Evolutionary conservation across 2,113 vertebrate species (phyloP), one percentile per base, ranked within the genome.

Genomic region (Thalassarche chlororhynchos): DNA sequence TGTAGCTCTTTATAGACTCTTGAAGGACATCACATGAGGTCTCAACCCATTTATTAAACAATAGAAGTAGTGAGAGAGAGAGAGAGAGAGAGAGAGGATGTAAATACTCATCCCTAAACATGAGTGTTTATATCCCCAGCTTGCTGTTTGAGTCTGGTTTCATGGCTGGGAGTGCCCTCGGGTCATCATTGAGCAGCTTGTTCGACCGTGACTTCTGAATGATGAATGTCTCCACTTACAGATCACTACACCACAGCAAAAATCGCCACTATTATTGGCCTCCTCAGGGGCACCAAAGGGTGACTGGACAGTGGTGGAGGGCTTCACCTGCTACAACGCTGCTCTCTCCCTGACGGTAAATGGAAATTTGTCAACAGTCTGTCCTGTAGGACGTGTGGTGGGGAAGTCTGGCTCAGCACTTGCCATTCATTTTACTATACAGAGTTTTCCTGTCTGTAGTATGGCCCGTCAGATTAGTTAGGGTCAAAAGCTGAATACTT

Each of bases 401-500:
- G 31, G 42, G 78, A 82, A 93, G 55, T 82, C 36, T 57, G 61
- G 57, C 64, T 90, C 57, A 55, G 47, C 47, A 11, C 36, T 88
- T 80, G 40, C 62, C 0, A 0, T 54, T 92, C 44, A 65, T 89
- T 29, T 72, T 36, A 8, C 40, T 31, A 9, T 17, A 60, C 60
- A 42, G 52, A 36, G 44, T 84, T 96, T 81, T 90, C 80, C 90
- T 89, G 36, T 74, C 75, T 65, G 78, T 76, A 58, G 40, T 65
- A 54, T 44, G 65, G 72, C 83, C 80, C 6, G 0, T 60, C 64
- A 90, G 66, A 92, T 94, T 96, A 94, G 61, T 85, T 97, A 88
- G 96, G 97, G 98, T 98, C 96, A 95, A 90, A 97, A 81, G 79
- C 97, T 94, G 90, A 80, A 83, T 95, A 87, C 92, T 95, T 89